phyloP scores from a whole-genome alignment of 2,888 invertebrate genomes.

The Bugulina stolonifera region DNA sequence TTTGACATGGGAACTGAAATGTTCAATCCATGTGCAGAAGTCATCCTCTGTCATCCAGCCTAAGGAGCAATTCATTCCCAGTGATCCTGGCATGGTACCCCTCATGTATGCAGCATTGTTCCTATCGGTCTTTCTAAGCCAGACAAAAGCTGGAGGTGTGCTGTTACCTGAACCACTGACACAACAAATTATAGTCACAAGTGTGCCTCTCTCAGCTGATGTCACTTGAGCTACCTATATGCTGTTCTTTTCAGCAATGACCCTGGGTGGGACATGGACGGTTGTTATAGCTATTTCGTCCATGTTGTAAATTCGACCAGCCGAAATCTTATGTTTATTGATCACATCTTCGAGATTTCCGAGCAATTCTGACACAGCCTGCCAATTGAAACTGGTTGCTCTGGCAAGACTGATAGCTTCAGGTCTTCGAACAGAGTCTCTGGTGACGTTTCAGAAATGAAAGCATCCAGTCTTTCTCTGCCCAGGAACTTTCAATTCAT shows the following conservation, averaged over 20 bases:
- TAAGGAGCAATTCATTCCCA: slow-evolving; percentile 22
- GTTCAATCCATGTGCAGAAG: slow-evolving; percentile 36
- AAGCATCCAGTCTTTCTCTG: not conserved
- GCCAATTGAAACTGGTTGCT: not conserved
- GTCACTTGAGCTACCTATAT: slow-evolving; percentile 27
- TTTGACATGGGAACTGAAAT: slow-evolving; percentile 39
- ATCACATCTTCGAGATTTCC: not conserved
- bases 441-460: not conserved
- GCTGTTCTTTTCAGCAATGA: slow-evolving; percentile 25
- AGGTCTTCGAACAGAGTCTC: not conserved
- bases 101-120: slow-evolving; percentile 1
- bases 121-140: slow-evolving; percentile 27
- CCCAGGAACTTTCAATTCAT: not conserved
- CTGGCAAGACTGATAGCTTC: not conserved
- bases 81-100: slow-evolving; percentile 1
- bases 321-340: not conserved
- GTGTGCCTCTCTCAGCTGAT: slow-evolving; percentile 27
- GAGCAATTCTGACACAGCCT: not conserved
- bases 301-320: not conserved
- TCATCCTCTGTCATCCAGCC: slow-evolving; percentile 42
- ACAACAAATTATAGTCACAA: slow-evolving; percentile 27
- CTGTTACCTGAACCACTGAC: slow-evolving; percentile 28
- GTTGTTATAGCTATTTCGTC: slow-evolving; percentile 25
- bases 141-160: slow-evolving; percentile 29
- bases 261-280: slow-evolving; percentile 28